These are phyloP conservation scores for Serrognathus titanus DNA, from an alignment of 2,888 invertebrate genomes.

Conservation along the genomic window DNA sequence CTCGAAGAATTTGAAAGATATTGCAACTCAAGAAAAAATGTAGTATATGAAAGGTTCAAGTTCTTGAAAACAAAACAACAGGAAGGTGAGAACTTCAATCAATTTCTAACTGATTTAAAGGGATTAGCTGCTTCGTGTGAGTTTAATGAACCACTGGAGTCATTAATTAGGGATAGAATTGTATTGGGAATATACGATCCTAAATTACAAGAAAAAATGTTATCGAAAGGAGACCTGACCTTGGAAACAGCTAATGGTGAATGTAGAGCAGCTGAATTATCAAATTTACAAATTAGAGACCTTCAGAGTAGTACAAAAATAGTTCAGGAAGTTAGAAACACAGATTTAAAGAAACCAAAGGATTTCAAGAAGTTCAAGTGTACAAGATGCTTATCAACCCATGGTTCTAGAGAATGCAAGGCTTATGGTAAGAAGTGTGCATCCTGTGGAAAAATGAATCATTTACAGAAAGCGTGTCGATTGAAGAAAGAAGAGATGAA, in stretches of 20 bases:
- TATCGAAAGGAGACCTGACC: conserved; percentile 35
- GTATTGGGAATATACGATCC: conserved; percentile 23
- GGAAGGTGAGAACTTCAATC: conserved; percentile 27
- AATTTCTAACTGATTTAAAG: conserved; percentile 26
- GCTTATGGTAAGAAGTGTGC: not conserved
- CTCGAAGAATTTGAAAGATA: conserved; percentile 16
- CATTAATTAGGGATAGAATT: conserved; percentile 12
- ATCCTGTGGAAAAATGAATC: not conserved
- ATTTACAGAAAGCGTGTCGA: not conserved
- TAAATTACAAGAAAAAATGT: conserved; percentile 21
- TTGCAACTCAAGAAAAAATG: conserved; percentile 39
- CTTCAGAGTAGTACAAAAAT: not conserved
- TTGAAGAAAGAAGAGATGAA: not conserved
- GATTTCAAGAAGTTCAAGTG: not conserved
- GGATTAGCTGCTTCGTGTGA: conserved; percentile 20
- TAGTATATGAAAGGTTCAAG: conserved; percentile 19
- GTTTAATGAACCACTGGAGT: too few species aligned
- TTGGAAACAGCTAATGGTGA: not conserved
- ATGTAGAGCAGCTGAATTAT: conserved; percentile 1
- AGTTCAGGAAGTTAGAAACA: not conserved
- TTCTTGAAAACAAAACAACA: conserved; percentile 25
- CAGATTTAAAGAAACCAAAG: not conserved
- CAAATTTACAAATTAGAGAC: not conserved
- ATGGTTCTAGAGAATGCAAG: not conserved
- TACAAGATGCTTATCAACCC: not conserved